Conservation (phyloP, 2,113 vertebrate genomes). For the Apistogramma diplotaenia region DNA sequence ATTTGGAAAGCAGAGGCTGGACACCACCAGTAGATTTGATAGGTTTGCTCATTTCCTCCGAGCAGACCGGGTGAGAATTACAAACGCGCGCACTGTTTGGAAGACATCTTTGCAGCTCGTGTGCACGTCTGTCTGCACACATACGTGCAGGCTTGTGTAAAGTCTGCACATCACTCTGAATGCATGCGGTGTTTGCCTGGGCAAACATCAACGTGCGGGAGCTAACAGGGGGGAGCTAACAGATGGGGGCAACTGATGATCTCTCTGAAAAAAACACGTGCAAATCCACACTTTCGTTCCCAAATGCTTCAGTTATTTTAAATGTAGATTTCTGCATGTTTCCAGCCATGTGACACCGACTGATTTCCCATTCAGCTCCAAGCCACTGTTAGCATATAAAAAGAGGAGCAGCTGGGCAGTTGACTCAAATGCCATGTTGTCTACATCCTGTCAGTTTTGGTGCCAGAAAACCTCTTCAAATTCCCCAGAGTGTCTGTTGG, state of each 20-base stretch:
- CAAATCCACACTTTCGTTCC: neutral
- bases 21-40: neutral
- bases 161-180: neutral
- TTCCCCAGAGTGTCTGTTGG: conserved; percentile 11
- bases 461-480: conserved; percentile 48
- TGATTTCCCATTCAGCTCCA: conserved; percentile 32
- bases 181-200: neutral
- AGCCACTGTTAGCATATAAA: conserved; percentile 33
- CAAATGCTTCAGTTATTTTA: neutral
- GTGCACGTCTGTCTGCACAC: neutral
- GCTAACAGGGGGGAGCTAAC: conserved; percentile 1
- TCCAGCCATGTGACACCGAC: neutral
- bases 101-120: neutral
- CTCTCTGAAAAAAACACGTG: conserved; percentile 7
- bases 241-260: conserved; percentile 21
- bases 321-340: neutral
- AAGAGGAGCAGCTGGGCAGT: conserved; percentile 43
- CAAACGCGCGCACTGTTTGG: neutral
- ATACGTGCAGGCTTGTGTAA: neutral
- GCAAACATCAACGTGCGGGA: neutral
- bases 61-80: neutral
- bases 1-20: neutral
- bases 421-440: conserved; percentile 37
- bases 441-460: conserved; percentile 8
- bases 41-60: conserved; percentile 3